Percentiles rank a stretch among this genome's conserved stretches.
phyloP scores from a whole-genome alignment of 2,797 vertebrate species.

The Lutjanus campechanus region DNA sequence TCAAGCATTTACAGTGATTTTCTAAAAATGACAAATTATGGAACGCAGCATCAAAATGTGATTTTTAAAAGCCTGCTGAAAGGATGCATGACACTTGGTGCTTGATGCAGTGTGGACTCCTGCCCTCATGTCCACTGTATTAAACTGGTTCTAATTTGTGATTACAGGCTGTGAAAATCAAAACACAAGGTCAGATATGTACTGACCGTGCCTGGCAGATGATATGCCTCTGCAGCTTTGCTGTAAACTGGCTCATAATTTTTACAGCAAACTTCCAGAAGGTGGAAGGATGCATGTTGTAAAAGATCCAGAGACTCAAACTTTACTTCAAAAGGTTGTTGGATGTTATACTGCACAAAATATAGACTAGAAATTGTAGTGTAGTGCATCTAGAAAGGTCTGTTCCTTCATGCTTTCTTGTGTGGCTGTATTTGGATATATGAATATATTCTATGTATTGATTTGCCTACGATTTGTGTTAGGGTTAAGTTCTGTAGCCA shows the following conservation, averaged over 20 bases:
- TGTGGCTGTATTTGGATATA: neutral
- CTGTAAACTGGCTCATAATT: conserved; percentile 26
- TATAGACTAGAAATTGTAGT: neutral
- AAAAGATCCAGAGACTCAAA: conserved; percentile 5
- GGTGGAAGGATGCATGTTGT: neutral
- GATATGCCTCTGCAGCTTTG: neutral
- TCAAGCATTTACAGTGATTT: neutral
- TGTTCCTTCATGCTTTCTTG: neutral
- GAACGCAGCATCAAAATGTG: neutral
- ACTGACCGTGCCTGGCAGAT: conserved; percentile 4
- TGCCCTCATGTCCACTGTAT: neutral
- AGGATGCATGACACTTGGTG: no score
- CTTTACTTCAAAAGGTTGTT: conserved; percentile 6
- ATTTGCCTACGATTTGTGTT: neutral
- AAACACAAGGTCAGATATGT: conserved; percentile 41
- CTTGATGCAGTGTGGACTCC: conserved; percentile 3
- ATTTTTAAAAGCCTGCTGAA: neutral
- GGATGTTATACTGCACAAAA: conserved; percentile 1
- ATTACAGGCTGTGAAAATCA: conserved; percentile 22
- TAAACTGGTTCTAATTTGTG: conserved; percentile 17
- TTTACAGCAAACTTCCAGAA: conserved; percentile 17
- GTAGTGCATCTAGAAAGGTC: neutral
- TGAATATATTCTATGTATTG: neutral
- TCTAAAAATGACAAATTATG: neutral
- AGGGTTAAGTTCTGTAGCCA: neutral